phyloP scores from a whole-genome alignment of 2,797 vertebrate species.

The Neosalanx taihuensis region DNA sequence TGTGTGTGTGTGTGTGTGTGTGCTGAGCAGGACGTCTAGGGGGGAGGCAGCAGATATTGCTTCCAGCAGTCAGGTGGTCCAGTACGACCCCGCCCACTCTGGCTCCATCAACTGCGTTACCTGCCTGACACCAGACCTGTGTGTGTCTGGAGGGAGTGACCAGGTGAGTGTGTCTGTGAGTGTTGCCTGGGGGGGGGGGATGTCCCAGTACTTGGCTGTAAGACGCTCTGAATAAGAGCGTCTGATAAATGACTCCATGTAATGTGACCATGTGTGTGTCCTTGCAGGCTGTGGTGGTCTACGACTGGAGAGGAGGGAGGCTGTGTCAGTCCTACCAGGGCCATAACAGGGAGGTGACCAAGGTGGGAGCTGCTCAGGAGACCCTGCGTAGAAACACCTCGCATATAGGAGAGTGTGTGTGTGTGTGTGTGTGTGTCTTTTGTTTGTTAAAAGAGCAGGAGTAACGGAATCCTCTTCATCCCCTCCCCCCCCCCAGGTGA shows the following conservation, averaged over 20 bases:
- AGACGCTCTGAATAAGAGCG: no score
- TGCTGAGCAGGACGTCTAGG: slow-evolving; percentile 65
- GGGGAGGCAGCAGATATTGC: slow-evolving; percentile 59
- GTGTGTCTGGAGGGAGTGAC: slow-evolving; percentile 89
- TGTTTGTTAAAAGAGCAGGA: background rate
- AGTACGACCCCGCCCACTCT: slow-evolving; percentile 76
- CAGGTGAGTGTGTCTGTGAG: slow-evolving; percentile 67
- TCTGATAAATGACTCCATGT: no score
- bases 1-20: slow-evolving; percentile 19
- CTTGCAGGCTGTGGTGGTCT: slow-evolving; percentile 82
- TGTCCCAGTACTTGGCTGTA: background rate
- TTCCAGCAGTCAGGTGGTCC: slow-evolving; percentile 55
- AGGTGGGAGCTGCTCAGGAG: slow-evolving; percentile 72
- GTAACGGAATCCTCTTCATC: slow-evolving; percentile 16
- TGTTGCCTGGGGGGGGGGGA: background rate
- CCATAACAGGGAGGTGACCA: slow-evolving; percentile 89
- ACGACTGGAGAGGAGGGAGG: slow-evolving; percentile 86
- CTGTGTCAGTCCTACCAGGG: slow-evolving; percentile 81
- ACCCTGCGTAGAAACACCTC: slow-evolving; percentile 3
- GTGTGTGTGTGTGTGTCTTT: slow-evolving; percentile 2
- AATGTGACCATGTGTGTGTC: slow-evolving; percentile 17
- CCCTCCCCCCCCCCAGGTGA: slow-evolving; percentile 67
- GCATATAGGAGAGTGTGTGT: slow-evolving; percentile 16
- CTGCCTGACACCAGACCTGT: slow-evolving; percentile 81
- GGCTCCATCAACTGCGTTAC: slow-evolving; percentile 81